These are phyloP conservation scores for Pogonognathellus flavescens DNA, from an alignment of 1,140 invertebrate species.

Conservation along the genomic window DNA sequence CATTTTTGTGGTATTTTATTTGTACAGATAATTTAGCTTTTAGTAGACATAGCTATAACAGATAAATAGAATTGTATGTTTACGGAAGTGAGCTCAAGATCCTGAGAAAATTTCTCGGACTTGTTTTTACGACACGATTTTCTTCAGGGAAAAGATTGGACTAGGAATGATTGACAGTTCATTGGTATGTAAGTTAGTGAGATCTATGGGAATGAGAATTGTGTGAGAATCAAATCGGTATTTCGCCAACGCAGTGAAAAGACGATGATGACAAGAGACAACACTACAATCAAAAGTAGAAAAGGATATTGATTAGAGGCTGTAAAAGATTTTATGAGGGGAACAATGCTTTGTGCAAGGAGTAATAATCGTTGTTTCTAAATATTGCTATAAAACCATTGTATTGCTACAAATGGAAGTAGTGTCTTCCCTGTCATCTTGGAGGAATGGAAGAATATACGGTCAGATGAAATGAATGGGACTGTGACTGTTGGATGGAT, in stretches of 20 bases:
- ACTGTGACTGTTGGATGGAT: neutral
- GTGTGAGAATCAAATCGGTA: neutral
- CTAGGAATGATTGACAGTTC: neutral
- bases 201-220: neutral
- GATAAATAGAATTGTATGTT: no score
- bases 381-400: neutral
- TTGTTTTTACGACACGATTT: neutral
- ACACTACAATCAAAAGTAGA: neutral
- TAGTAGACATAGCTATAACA: no score
- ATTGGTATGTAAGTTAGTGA: neutral
- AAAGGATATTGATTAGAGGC: constrained; percentile 38
- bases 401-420: neutral
- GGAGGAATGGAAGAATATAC: neutral
- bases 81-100: no score
- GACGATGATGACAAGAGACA: constrained; percentile 9
- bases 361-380: constrained; percentile 47
- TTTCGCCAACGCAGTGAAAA: neutral
- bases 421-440: neutral
- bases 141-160: neutral
- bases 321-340: constrained; percentile 26
- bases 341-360: constrained; percentile 32
- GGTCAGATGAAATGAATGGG: neutral
- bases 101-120: no score
- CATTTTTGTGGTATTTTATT: no score
- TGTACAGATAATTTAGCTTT: no score